These are phyloP conservation scores for Chelonus formosanus DNA, from an alignment of 2,888 invertebrate genomes.

Conservation along the genomic window DNA sequence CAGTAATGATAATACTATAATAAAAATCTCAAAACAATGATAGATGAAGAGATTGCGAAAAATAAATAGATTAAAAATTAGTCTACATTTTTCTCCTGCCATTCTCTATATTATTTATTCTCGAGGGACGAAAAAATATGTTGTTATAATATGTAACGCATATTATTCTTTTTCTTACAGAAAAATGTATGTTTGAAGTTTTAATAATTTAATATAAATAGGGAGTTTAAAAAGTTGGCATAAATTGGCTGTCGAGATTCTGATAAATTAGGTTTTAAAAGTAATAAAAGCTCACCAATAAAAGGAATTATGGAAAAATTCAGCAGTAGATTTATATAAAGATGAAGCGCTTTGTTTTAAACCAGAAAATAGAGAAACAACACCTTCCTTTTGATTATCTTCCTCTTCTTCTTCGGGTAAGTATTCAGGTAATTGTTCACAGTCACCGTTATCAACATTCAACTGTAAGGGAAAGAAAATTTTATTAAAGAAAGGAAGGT, in stretches of 20 bases:
- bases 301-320: slow-evolving; percentile 62
- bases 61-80: too few relatives aligned
- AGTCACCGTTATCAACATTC: slow-evolving; percentile 51
- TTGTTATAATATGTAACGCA: not conserved
- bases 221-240: too few relatives aligned
- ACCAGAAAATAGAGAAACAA: slow-evolving; percentile 62
- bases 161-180: not conserved
- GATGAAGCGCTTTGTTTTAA: slow-evolving; percentile 61
- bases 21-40: too few relatives aligned
- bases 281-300: slow-evolving; percentile 57
- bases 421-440: slow-evolving; percentile 60
- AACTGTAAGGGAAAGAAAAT: slow-evolving; percentile 44
- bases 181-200: too few relatives aligned
- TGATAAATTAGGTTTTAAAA: too few relatives aligned
- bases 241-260: too few relatives aligned
- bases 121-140: slow-evolving; percentile 3
- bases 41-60: too few relatives aligned
- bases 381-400: slow-evolving; percentile 59
- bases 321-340: slow-evolving; percentile 60
- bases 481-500: not conserved
- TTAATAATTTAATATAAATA: too few relatives aligned
- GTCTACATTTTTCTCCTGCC: too few relatives aligned
- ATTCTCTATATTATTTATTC: not conserved
- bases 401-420: slow-evolving; percentile 60
- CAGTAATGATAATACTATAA: too few relatives aligned